A percentile compares a stretch with the other conserved stretches of the same genome.
These are phyloP conservation scores for Sardina pilchardus DNA, from an alignment of 2,113 vertebrate genomes.

Conservation along the genomic window DNA sequence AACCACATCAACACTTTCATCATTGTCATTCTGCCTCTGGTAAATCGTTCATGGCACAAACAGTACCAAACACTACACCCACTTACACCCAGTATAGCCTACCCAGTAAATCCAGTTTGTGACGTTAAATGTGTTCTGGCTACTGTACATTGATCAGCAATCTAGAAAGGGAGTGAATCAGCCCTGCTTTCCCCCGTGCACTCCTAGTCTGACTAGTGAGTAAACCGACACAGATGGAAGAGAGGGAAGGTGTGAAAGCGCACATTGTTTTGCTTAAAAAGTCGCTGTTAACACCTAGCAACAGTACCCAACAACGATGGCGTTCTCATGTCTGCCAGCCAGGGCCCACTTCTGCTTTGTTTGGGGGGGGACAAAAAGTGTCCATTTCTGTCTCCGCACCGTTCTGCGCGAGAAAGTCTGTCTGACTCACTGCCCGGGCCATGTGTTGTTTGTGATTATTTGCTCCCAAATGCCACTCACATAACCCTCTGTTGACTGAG, in stretches of 20 bases:
- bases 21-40: not conserved
- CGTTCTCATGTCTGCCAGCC: not conserved
- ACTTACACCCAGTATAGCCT: too few species aligned
- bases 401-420: not conserved
- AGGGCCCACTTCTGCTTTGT: not conserved
- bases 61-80: not conserved
- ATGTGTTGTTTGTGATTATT: slow-evolving; percentile 42
- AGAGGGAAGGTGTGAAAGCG: not conserved
- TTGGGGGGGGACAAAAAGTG: not conserved
- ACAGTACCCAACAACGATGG: not conserved
- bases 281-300: not conserved
- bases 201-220: not conserved
- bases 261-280: not conserved
- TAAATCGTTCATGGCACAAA: not conserved
- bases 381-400: not conserved
- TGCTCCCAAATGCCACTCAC: slow-evolving; percentile 27
- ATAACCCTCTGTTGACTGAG: slow-evolving; percentile 34
- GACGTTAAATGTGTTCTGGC: not conserved
- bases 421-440: not conserved
- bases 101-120: not conserved
- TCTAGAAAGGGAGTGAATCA: not conserved
- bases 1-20: not conserved
- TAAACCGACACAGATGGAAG: not conserved
- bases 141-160: not conserved
- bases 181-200: not conserved